These are phyloP conservation scores for Eulemur coronatus DNA, from an alignment of 2,797 vertebrate genomes.

Conservation along the genomic window DNA sequence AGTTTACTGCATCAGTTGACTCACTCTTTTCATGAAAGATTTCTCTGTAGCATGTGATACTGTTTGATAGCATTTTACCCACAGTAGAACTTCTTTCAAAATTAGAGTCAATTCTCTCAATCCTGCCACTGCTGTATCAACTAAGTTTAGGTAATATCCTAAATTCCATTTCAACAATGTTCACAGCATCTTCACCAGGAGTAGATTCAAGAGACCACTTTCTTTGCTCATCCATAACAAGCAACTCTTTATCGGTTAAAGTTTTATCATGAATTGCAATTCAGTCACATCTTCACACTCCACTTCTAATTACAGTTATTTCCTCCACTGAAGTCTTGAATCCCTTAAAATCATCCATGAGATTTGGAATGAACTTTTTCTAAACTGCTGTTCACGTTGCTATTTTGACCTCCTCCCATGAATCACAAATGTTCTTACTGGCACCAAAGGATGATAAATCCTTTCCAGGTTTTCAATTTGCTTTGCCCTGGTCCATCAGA, in stretches of 20 bases:
- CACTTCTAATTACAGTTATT: neutral
- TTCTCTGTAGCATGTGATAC: neutral
- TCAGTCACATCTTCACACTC: neutral
- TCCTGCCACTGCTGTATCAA: neutral
- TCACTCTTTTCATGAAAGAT: neutral
- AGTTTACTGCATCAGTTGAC: neutral
- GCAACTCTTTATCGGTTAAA: neutral
- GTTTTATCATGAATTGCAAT: neutral
- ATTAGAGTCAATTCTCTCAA: neutral
- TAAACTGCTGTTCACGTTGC: neutral
- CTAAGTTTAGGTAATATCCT: neutral
- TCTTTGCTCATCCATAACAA: neutral
- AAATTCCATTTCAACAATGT: neutral
- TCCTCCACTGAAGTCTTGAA: neutral
- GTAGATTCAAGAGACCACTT: neutral
- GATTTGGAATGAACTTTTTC: neutral
- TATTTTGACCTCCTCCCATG: neutral
- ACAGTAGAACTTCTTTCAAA: neutral
- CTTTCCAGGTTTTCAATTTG: neutral
- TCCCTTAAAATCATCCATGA: neutral
- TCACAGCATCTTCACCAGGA: neutral
- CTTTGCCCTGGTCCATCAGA: neutral
- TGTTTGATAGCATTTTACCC: neutral
- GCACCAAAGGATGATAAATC: neutral
- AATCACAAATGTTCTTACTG: neutral